Percentiles rank a stretch among this genome's conserved stretches.
Conservation (phyloP, 2,113 vertebrate genomes). For the Pyrgilauda ruficollis region DNA sequence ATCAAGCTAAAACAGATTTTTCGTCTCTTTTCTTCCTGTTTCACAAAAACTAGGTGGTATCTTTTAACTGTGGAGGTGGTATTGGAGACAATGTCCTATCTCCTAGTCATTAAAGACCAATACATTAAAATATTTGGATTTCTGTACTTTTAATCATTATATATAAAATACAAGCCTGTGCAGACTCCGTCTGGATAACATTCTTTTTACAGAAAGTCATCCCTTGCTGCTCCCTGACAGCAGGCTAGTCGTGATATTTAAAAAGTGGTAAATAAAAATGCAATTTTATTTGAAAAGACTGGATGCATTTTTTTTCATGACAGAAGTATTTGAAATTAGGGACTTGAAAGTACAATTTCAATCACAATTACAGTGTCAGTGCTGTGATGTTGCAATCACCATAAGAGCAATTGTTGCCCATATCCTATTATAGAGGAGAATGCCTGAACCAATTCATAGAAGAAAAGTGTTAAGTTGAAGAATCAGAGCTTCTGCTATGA, state of each 20-base stretch:
- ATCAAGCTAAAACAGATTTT: not conserved
- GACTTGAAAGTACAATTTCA: not conserved
- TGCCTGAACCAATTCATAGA: not conserved
- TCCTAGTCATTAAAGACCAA: not conserved
- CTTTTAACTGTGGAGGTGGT: not conserved
- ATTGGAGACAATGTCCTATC: not conserved
- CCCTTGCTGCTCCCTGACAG: not conserved
- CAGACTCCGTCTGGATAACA: not conserved
- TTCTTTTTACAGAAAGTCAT: not conserved
- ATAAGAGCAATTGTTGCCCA: not conserved
- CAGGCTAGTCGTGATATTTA: not conserved
- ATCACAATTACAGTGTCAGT: not conserved
- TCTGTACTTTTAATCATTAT: not conserved
- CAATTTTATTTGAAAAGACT: not conserved
- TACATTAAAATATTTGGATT: not conserved
- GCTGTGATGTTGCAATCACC: not conserved
- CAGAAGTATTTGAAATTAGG: not conserved
- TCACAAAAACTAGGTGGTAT: not conserved
- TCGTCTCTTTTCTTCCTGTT: not conserved
- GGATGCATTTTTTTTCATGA: not conserved
- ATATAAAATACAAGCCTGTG: not conserved
- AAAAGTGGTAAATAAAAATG: not conserved
- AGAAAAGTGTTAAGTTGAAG: not conserved
- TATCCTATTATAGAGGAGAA: not conserved
- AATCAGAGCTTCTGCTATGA: not conserved